Evolutionary conservation across 1,140 invertebrate genomes (phyloP).

Genomic region (Akabosia matsudoensis): DNA sequence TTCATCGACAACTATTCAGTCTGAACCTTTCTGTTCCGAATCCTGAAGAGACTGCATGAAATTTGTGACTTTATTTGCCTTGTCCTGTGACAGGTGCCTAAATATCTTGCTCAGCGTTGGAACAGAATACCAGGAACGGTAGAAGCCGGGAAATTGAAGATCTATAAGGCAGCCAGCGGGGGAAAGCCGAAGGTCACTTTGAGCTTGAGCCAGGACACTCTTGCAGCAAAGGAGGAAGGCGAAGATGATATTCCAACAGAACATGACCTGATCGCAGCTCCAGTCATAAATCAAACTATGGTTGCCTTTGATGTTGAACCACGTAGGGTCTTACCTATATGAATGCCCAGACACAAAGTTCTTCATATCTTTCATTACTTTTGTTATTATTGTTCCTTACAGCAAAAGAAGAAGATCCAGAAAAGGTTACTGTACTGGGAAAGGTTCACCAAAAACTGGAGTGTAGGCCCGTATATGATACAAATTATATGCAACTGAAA

Average conservation of each 20-base stretch:
- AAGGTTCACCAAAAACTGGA: slow-evolving; percentile 91
- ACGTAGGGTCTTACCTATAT: no score
- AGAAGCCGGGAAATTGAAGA: slow-evolving; percentile 75
- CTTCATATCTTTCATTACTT: background rate
- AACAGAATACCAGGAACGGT: slow-evolving; percentile 72
- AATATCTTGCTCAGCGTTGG: slow-evolving; percentile 90
- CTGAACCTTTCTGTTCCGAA: no score
- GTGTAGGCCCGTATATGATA: slow-evolving; percentile 81
- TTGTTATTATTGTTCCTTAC: background rate
- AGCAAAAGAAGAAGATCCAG: slow-evolving; percentile 49
- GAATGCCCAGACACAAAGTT: no score
- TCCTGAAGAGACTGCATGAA: background rate
- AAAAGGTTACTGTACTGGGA: slow-evolving; percentile 85
- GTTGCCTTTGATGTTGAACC: slow-evolving; percentile 65
- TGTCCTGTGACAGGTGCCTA: slow-evolving; percentile 63
- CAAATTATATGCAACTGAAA: slow-evolving; percentile 84
- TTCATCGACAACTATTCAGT: background rate
- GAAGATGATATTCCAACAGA: slow-evolving; percentile 79
- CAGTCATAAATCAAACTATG: slow-evolving; percentile 79
- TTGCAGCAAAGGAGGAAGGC: slow-evolving; percentile 66
- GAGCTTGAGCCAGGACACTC: slow-evolving; percentile 64
- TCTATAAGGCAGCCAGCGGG: slow-evolving; percentile 55
- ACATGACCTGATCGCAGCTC: slow-evolving; percentile 82
- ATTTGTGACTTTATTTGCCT: background rate
- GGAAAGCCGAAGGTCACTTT: slow-evolving; percentile 71